A percentile compares a stretch with the other conserved stretches of the same genome.
Conservation (phyloP, 1,140 invertebrate genomes). For the Platyscapa corneri region DNA sequence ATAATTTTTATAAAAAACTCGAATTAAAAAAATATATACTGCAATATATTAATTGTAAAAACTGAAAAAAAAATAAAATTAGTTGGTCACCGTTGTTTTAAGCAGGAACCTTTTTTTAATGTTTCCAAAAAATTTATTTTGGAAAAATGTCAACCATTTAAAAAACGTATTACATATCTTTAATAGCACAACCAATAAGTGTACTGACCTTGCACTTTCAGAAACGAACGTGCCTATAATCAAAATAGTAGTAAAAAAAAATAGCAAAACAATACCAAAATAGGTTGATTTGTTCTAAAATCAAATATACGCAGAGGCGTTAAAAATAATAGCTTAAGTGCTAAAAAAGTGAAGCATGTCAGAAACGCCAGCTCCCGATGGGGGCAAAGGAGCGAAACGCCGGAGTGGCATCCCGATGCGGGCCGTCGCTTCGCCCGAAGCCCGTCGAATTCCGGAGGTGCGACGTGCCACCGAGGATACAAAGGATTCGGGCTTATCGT, state of each 20-base stretch:
- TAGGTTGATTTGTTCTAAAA: neutral
- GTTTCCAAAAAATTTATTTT: too few species aligned
- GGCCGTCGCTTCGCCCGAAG: neutral
- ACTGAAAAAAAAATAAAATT: too few species aligned
- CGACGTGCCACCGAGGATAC: slow-evolving; percentile 59
- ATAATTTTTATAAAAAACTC: too few species aligned
- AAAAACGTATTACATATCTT: neutral
- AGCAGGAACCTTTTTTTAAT: too few species aligned
- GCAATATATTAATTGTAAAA: too few species aligned
- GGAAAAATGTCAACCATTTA: neutral
- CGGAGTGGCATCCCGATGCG: slow-evolving; percentile 50
- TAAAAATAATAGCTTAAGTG: neutral
- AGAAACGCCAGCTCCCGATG: neutral
- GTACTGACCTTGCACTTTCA: neutral
- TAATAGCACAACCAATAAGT: neutral
- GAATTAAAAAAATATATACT: too few species aligned
- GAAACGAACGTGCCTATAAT: neutral
- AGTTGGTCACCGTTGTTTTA: too few species aligned
- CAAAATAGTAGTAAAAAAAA: neutral
- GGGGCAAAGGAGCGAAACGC: slow-evolving; percentile 55
- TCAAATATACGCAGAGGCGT: neutral
- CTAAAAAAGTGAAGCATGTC: neutral
- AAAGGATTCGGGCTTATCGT: slow-evolving; percentile 70
- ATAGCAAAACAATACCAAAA: neutral
- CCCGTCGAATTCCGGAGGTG: neutral